phyloP scores from a whole-genome alignment of 1,140 invertebrate species.

The Micrasema longulum region DNA sequence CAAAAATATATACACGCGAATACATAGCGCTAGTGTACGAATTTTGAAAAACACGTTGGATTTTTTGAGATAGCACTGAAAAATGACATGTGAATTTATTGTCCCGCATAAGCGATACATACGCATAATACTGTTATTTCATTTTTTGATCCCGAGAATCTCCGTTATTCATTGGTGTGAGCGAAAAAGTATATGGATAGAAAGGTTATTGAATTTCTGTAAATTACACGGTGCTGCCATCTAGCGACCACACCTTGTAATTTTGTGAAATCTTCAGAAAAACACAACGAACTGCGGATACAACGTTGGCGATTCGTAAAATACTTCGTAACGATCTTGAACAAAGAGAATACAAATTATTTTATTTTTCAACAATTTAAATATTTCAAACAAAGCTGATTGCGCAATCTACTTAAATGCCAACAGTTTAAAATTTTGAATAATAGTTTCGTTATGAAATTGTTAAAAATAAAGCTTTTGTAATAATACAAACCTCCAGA shows the following conservation, averaged over 20 bases:
- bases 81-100: slow-evolving; percentile 46
- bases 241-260: slow-evolving; percentile 49
- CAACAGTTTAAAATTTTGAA: too few relatives aligned
- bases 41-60: slow-evolving; percentile 45
- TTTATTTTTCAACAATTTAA: too few relatives aligned
- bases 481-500: too few relatives aligned
- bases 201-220: slow-evolving; percentile 63
- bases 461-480: too few relatives aligned
- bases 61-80: slow-evolving; percentile 43
- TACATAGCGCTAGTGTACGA: slow-evolving; percentile 10
- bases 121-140: slow-evolving; percentile 45
- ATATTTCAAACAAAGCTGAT: too few relatives aligned
- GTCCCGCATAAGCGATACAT: slow-evolving; percentile 39
- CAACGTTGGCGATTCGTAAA: slow-evolving; percentile 27
- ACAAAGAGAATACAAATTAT: background rate
- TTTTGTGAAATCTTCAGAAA: slow-evolving; percentile 27
- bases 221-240: slow-evolving; percentile 60
- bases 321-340: background rate
- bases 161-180: slow-evolving; percentile 45
- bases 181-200: slow-evolving; percentile 51
- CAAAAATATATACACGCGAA: slow-evolving; percentile 11
- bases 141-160: slow-evolving; percentile 31
- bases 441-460: too few relatives aligned
- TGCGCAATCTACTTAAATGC: too few relatives aligned
- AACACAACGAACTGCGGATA: slow-evolving; percentile 14